Evolutionary conservation across 2,113 vertebrate species (phyloP).

Genomic region (Mobula birostris): DNA sequence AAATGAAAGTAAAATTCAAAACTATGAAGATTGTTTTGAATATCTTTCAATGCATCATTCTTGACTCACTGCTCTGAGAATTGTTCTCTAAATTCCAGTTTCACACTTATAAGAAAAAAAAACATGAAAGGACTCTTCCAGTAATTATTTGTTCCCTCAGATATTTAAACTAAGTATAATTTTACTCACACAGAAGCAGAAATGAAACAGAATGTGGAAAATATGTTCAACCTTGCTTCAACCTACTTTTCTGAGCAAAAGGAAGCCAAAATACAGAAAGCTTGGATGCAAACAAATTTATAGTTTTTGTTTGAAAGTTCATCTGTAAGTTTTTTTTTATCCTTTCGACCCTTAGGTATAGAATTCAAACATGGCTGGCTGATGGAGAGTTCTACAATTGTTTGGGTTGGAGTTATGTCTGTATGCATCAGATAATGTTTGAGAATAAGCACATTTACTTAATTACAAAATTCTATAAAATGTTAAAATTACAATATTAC

Average conservation of each 20-base stretch:
- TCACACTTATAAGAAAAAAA: background rate
- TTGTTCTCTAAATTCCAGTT: background rate
- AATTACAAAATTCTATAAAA: background rate
- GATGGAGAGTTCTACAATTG: background rate
- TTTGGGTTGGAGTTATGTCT: background rate
- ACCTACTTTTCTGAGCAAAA: background rate
- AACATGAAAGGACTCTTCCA: background rate
- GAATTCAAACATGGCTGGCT: background rate
- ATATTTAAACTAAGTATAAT: background rate
- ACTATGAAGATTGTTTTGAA: too few relatives aligned
- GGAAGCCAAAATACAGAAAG: background rate
- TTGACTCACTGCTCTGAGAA: background rate
- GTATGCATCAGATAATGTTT: background rate
- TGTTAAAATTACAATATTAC: background rate
- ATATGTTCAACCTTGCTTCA: background rate
- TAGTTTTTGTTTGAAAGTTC: background rate
- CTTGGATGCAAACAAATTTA: background rate
- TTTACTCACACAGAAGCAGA: background rate
- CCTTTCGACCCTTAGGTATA: background rate
- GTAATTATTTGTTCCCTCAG: background rate
- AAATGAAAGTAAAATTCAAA: conserved; percentile 9
- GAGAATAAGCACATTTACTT: background rate
- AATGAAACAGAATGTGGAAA: background rate
- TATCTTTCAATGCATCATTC: background rate
- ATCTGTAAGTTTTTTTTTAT: background rate